These are phyloP conservation scores for Loriculus beryllinus DNA, from an alignment of 2,797 vertebrate genomes.

Conservation along the genomic window DNA sequence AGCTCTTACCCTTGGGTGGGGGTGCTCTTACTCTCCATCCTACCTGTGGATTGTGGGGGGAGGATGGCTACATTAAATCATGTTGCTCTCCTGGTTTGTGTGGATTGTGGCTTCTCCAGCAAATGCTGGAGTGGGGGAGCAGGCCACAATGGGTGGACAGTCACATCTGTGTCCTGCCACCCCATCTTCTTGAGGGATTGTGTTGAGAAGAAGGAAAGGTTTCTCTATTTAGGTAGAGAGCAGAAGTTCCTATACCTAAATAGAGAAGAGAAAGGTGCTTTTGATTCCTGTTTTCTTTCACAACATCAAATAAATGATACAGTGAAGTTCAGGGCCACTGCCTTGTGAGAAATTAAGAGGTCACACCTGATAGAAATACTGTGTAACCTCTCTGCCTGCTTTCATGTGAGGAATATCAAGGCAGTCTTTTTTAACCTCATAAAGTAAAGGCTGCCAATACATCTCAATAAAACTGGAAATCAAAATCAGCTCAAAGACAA, in stretches of 20 bases:
- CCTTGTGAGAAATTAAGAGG: constrained; percentile 22
- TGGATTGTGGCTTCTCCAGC: background rate
- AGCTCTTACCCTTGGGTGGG: background rate
- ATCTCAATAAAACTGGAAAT: constrained; percentile 14
- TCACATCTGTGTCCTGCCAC: background rate
- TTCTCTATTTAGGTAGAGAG: background rate
- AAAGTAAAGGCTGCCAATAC: background rate
- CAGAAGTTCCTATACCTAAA: background rate
- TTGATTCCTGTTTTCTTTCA: background rate
- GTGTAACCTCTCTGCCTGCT: background rate
- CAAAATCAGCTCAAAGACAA: constrained; percentile 6
- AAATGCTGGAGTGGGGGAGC: background rate
- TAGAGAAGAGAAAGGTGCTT: background rate
- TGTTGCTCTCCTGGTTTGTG: background rate
- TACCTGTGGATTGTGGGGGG: background rate
- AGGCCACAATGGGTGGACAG: background rate
- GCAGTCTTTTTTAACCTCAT: background rate
- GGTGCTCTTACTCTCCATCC: background rate
- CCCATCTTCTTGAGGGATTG: background rate
- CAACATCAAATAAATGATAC: background rate
- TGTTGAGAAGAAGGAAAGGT: background rate
- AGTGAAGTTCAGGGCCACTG: background rate
- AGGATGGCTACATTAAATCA: background rate
- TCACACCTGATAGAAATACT: background rate
- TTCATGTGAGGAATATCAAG: background rate